Percentiles rank a stretch among this genome's conserved stretches.
Evolutionary conservation across 2,113 vertebrate genomes (phyloP).

Genomic region (Polyodon spathula): DNA sequence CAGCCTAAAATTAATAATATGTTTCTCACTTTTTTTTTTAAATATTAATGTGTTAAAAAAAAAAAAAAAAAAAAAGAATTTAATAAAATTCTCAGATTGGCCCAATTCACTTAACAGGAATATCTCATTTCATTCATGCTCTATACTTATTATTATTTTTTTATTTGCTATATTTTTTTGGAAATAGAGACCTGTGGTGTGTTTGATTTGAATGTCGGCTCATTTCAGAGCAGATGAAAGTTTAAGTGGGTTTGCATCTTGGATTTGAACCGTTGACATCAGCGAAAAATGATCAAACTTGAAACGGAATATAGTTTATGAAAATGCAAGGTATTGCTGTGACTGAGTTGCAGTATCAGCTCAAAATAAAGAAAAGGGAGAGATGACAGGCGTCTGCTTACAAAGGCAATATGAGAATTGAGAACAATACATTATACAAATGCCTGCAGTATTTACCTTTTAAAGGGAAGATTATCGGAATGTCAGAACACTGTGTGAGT

Average conservation of each 20-base stretch:
- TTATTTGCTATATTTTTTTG: no score
- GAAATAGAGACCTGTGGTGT: no score
- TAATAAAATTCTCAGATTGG: no score
- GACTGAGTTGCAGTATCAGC: conserved; percentile 50
- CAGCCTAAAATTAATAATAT: no score
- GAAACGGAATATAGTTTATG: conserved; percentile 44
- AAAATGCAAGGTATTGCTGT: conserved; percentile 30
- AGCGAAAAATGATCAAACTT: conserved; percentile 44
- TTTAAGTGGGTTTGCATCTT: conserved; percentile 41
- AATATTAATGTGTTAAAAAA: no score
- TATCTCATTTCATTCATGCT: no score
- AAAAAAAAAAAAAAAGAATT: no score
- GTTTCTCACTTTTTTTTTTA: no score
- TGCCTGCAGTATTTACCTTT: neutral
- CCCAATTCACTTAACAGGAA: no score
- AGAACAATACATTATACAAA: neutral
- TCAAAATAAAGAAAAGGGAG: conserved; percentile 42
- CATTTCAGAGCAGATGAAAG: conserved; percentile 26
- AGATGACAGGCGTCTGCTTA: conserved; percentile 13
- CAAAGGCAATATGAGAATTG: neutral
- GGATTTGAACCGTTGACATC: conserved; percentile 64
- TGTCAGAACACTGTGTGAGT: neutral
- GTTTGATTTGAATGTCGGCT: conserved; percentile 56
- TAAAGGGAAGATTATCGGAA: neutral
- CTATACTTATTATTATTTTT: no score